These are phyloP conservation scores for Etheostoma cragini DNA, from an alignment of 2,113 vertebrate genomes.

Conservation along the genomic window DNA sequence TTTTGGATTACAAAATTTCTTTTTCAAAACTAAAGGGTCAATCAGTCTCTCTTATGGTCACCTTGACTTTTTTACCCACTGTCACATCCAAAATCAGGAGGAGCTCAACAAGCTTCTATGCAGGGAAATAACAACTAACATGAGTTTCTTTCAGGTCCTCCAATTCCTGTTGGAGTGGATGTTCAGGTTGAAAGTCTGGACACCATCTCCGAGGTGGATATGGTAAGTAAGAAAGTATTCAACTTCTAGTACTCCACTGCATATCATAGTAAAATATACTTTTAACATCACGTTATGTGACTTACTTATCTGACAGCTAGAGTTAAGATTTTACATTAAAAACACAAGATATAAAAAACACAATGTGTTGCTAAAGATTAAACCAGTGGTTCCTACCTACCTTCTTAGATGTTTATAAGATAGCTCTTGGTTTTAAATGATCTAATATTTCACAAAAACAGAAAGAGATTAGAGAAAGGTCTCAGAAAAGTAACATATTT, in stretches of 20 bases:
- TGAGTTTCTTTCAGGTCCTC: constrained; percentile 78
- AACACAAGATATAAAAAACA: not conserved
- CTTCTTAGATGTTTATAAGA: not conserved
- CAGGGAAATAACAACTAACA: constrained; percentile 3
- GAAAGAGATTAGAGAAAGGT: not conserved
- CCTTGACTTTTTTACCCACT: not conserved
- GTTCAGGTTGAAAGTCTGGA: constrained; percentile 89
- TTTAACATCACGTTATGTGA: not conserved
- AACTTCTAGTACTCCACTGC: too few relatives aligned
- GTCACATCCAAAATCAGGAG: not conserved
- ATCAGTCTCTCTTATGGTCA: not conserved
- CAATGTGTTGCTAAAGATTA: not conserved
- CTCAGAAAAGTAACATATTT: not conserved
- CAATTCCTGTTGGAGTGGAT: constrained; percentile 87
- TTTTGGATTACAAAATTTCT: constrained; percentile 10
- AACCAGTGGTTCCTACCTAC: not conserved
- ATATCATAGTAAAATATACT: not conserved
- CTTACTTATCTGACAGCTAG: not conserved
- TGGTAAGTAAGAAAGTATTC: constrained; percentile 71
- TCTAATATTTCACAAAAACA: not conserved
- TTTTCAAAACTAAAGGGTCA: not conserved
- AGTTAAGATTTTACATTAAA: not conserved
- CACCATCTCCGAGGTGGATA: constrained; percentile 88
- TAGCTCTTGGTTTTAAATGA: not conserved
- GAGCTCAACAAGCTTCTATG: not conserved